Percentiles rank a stretch among this genome's conserved stretches.
Conservation (phyloP, 2,113 vertebrate species). For the Peromyscus polionotus region DNA sequence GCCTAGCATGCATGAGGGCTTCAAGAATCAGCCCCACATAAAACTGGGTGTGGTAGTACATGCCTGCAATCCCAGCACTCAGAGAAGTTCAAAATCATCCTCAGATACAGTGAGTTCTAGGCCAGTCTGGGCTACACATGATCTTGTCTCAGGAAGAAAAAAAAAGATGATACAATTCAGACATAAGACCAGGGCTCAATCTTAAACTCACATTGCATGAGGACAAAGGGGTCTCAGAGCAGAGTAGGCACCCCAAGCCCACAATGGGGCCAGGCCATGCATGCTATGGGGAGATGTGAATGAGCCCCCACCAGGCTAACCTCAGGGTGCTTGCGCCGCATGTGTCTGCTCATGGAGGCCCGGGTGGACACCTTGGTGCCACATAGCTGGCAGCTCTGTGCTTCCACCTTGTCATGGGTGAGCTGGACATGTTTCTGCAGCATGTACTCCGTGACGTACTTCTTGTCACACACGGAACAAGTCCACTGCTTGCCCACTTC, state of each 20-base stretch:
- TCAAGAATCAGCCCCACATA: neutral
- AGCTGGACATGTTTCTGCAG: slow-evolving; percentile 99
- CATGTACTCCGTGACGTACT: slow-evolving; percentile 99
- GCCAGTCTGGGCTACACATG: neutral
- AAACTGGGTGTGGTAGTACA: neutral
- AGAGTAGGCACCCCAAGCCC: neutral
- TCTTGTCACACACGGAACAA: slow-evolving; percentile 96
- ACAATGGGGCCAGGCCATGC: neutral
- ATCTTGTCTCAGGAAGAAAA: neutral
- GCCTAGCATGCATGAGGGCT: neutral
- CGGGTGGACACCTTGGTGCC: slow-evolving; percentile 99
- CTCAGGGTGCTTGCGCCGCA: slow-evolving; percentile 98
- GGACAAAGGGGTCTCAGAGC: neutral
- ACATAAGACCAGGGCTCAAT: neutral
- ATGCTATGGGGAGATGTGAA: neutral
- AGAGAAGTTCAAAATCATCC: neutral
- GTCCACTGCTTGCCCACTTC: slow-evolving; percentile 99
- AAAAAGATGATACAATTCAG: neutral
- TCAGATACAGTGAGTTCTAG: neutral
- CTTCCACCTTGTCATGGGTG: slow-evolving; percentile 98
- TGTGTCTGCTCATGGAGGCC: slow-evolving; percentile 98
- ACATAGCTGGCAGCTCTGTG: slow-evolving; percentile 97
- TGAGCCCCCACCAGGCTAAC: slow-evolving; percentile 83
- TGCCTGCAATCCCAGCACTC: neutral
- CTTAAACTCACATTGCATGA: neutral